phyloP scores from a whole-genome alignment of 2,797 vertebrate genomes.

The Tragopan temminckii region DNA sequence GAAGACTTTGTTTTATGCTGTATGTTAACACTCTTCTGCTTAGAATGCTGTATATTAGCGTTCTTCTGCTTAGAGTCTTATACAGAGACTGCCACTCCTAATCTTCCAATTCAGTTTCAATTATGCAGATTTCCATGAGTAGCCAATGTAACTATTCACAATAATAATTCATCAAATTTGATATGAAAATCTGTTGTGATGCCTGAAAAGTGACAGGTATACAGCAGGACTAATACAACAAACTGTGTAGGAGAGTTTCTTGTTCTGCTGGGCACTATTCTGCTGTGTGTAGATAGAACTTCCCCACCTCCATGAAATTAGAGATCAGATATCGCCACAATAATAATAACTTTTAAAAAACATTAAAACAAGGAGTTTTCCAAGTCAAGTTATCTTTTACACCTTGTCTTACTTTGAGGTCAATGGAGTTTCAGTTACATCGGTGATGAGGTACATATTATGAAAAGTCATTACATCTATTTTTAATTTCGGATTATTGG shows the following conservation, averaged over 20 bases:
- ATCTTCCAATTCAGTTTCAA: not conserved
- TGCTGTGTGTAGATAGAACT: not conserved
- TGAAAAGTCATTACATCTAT: not conserved
- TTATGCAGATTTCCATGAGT: not conserved
- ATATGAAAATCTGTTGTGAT: not conserved
- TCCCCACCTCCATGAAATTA: not conserved
- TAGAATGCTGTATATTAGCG: not conserved
- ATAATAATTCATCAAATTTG: no score
- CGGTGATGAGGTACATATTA: accelerated
- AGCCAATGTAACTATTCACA: not conserved
- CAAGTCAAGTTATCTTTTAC: not conserved
- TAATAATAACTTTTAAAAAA: not conserved
- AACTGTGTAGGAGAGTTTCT: accelerated
- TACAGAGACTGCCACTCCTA: not conserved
- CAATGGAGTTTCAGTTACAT: not conserved
- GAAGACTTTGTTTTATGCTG: not conserved
- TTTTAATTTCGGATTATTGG: not conserved
- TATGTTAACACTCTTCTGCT: not conserved
- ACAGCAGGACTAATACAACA: not conserved
- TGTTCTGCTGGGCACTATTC: not conserved
- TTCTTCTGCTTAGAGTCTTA: not conserved
- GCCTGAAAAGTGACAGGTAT: not conserved
- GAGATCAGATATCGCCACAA: not conserved
- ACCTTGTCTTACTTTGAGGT: not conserved
- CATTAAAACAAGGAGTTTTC: not conserved